Base-by-base conservation (phyloP, 1,140 invertebrate genomes). In the Hyles euphorbiae region DNA sequence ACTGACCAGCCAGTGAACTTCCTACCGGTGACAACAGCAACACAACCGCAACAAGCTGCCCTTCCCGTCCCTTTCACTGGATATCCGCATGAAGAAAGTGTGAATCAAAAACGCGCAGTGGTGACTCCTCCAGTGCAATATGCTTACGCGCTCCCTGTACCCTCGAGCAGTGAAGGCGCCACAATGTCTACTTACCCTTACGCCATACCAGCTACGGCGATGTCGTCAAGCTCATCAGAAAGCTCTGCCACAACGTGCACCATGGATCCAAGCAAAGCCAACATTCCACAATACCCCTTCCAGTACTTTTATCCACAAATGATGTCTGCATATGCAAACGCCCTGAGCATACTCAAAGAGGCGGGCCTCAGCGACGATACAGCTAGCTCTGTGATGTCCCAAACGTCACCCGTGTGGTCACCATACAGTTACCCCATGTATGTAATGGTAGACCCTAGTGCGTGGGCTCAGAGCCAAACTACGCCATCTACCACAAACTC, bases 281-380 rank as follows among this genome's bases (percentile, higher is more conserved):
- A 48, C 46, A 45, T 60, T 5, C 59, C 60, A n/a, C 64, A 68
- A 7, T 71, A 76, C 9, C 74, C 78, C 1, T 78, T 67, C 48
- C 76, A 76, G 34, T 78, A 73, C 51, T 79, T 78, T n/a, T 87
- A 87, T 55, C 78, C 82, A 0, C 76, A 85, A 53, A 81, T 85
- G 73, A 69, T 83, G 70, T 65, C 81, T 5, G 76, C 79, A 0
- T 74, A 81, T 32, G 54, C 81, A 5, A 78, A 68, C 33, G 74
- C 76, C 11, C 65, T 82, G 60, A 80, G 68, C 22, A 48, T 70
- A 34, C 57, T 74, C 2, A 78, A 77, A 53, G 79, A 74, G 32
- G 60, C 60, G 43, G 72, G 68, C 5, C 43, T 64, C 5, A 70
- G 50, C 43, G 74, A 80, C 1, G 66, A 74, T 51, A 53, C 44